A percentile compares a stretch with the other conserved stretches of the same genome.
phyloP scores from a whole-genome alignment of 2,888 invertebrate genomes.

The Onthophagus sagittarius region DNA sequence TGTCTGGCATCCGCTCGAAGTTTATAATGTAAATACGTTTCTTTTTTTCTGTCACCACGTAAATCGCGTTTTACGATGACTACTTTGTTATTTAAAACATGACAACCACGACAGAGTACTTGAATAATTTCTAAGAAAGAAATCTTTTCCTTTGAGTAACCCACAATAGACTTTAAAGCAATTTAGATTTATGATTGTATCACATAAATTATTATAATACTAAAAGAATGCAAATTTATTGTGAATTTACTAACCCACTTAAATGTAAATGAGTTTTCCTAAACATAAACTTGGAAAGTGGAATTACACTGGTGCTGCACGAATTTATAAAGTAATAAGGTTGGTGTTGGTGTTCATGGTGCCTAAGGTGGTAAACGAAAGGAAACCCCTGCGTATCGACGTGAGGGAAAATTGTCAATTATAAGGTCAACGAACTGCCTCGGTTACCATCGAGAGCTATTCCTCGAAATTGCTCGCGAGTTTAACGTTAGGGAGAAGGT shows the following conservation, averaged over 20 bases:
- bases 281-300: not conserved
- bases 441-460: conserved; percentile 18
- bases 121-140: not conserved
- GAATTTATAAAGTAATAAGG: not conserved
- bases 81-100: not conserved
- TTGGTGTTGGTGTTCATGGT: not conserved
- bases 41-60: not conserved
- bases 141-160: not conserved
- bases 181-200: not conserved
- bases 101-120: not conserved
- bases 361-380: conserved; percentile 3
- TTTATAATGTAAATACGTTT: conserved; percentile 9
- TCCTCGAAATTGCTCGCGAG: conserved; percentile 25
- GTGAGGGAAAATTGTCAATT: conserved; percentile 12
- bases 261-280: not conserved
- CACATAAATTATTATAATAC: not conserved
- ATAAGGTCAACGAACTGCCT: conserved; percentile 20
- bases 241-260: not conserved
- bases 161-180: not conserved
- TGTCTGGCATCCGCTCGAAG: conserved; percentile 1
- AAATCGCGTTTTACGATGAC: not conserved
- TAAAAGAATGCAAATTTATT: not conserved
- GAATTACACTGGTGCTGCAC: not conserved
- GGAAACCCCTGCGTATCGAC: conserved; percentile 1
- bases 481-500: conserved; percentile 11